phyloP scores from a whole-genome alignment of 2,888 invertebrate species.

The Lasius fuliginosus region DNA sequence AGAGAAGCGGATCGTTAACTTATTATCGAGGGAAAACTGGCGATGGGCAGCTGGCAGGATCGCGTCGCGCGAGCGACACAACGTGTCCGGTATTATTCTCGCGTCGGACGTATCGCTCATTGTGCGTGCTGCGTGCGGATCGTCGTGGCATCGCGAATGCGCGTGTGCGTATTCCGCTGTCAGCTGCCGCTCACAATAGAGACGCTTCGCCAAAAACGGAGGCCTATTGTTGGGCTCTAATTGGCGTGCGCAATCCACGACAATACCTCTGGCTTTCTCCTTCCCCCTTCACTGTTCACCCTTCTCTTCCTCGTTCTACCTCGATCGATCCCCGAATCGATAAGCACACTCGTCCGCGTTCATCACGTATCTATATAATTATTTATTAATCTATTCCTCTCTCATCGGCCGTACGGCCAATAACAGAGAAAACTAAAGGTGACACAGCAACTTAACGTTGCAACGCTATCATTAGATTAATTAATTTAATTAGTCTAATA shows the following conservation, averaged over 20 bases:
- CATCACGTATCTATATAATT: slow-evolving; percentile 14
- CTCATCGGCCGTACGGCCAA: slow-evolving; percentile 9
- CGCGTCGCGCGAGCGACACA: slow-evolving; percentile 58
- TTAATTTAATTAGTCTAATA: slow-evolving; percentile 40
- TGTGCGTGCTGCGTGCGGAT: slow-evolving; percentile 63
- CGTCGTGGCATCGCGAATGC: slow-evolving; percentile 49
- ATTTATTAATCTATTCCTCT: slow-evolving; percentile 44
- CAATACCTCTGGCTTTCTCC: slow-evolving; percentile 54
- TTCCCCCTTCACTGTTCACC: not conserved
- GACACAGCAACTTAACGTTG: slow-evolving; percentile 26
- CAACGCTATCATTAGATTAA: slow-evolving; percentile 36
- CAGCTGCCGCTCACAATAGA: slow-evolving; percentile 73
- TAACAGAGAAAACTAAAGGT: slow-evolving; percentile 18
- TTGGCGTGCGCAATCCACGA: slow-evolving; percentile 63
- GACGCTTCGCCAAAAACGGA: slow-evolving; percentile 67
- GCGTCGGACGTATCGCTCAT: slow-evolving; percentile 63
- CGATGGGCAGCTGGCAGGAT: slow-evolving; percentile 63
- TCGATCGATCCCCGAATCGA: slow-evolving; percentile 52
- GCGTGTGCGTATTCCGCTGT: slow-evolving; percentile 68
- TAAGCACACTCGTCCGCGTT: slow-evolving; percentile 28
- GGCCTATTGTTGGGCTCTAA: slow-evolving; percentile 65
- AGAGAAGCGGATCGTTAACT: slow-evolving; percentile 20
- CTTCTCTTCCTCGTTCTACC: slow-evolving; percentile 6
- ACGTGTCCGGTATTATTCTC: slow-evolving; percentile 64
- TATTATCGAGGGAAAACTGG: slow-evolving; percentile 31